Evolutionary conservation across 1,140 invertebrate species (phyloP), one percentile per base, ranked within the genome.

Genomic region (Wasmannia auropunctata): DNA sequence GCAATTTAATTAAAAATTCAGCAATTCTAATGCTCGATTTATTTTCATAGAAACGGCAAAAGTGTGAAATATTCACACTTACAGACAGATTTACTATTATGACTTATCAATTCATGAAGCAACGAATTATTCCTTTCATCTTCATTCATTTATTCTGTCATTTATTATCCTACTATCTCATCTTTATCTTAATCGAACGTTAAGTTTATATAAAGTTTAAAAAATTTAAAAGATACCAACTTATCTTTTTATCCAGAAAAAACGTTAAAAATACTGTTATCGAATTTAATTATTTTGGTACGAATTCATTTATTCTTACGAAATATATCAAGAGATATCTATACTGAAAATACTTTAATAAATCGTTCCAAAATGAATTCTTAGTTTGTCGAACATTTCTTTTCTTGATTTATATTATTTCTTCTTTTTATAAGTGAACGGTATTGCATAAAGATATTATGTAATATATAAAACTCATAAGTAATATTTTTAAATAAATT

Each of bases 1-100:
- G 31, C n/a, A 56, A 87, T 65, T 60, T n/a, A n/a, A n/a, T n/a
- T n/a, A n/a, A n/a, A 87, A 87, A 90, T 89, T 89, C 46, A 74
- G 31, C n/a, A 56, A 87, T 65, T 60, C 22, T 8, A 3, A 19
- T 31, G 19, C 28, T 28, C 14, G n/a, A 76, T 60, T n/a, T 46
- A 25, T 34, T 19, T 19, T 46, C 62, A 16, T 40, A 69, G 0
- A 46, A 46, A 19, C 16, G 37, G 11, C 0, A 34, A 16, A 49
- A 28, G 14, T 2, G 8, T 37, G 11, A 58, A 60, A 76, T 5
- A 22, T 74, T 19, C 3, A 25, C 16, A 8, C 25, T 37, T 58
- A n/a, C n/a, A 19, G 4, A 5, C 4, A n/a, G 1, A 25, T 16
- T 56, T 58, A 22, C 25, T 28, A 22, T 16, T 3, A 60, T 8